Conservation (phyloP, 2,888 invertebrate species). For the Macrophya annulata region DNA sequence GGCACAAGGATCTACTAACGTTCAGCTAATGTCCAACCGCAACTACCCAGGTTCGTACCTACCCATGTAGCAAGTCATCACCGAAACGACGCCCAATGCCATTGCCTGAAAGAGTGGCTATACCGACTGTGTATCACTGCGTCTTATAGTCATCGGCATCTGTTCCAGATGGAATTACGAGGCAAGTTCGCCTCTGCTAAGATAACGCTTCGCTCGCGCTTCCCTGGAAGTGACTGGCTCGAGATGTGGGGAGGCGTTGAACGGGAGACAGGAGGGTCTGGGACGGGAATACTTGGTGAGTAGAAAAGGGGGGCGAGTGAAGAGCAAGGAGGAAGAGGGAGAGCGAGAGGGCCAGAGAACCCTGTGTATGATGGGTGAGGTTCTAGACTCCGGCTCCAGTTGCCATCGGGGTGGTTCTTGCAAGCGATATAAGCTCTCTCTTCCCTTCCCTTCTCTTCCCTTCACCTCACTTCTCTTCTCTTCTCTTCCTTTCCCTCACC, state of each 20-base stretch:
- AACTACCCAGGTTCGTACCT: conserved; percentile 14
- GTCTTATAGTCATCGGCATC: conserved; percentile 77
- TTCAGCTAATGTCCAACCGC: conserved; percentile 32
- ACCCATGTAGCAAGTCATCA: conserved; percentile 31
- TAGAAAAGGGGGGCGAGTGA: conserved; percentile 33
- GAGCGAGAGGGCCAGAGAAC: conserved; percentile 64
- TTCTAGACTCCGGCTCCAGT: conserved; percentile 74
- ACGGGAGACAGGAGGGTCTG: conserved; percentile 60
- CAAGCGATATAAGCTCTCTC: conserved; percentile 72
- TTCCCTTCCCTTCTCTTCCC: conserved; percentile 61
- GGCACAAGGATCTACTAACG: conserved; percentile 19
- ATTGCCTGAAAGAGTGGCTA: conserved; percentile 8
- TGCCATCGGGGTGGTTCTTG: conserved; percentile 78
- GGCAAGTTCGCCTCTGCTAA: conserved; percentile 77
- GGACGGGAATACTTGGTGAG: conserved; percentile 56
- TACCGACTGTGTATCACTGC: conserved; percentile 54
- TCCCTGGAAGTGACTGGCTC: conserved; percentile 72
- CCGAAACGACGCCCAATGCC: conserved; percentile 11
- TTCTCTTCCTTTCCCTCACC: conserved; percentile 57
- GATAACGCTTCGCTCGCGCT: conserved; percentile 74
- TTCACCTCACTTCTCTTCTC: conserved; percentile 59
- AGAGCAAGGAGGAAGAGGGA: conserved; percentile 51
- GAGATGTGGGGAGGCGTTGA: conserved; percentile 62
- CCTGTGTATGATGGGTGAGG: conserved; percentile 78
- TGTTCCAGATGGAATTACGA: conserved; percentile 79